Percentiles rank a stretch among this genome's conserved stretches.
Evolutionary conservation across 2,113 vertebrate genomes (phyloP).

Genomic region (Cyrtonyx montezumae): DNA sequence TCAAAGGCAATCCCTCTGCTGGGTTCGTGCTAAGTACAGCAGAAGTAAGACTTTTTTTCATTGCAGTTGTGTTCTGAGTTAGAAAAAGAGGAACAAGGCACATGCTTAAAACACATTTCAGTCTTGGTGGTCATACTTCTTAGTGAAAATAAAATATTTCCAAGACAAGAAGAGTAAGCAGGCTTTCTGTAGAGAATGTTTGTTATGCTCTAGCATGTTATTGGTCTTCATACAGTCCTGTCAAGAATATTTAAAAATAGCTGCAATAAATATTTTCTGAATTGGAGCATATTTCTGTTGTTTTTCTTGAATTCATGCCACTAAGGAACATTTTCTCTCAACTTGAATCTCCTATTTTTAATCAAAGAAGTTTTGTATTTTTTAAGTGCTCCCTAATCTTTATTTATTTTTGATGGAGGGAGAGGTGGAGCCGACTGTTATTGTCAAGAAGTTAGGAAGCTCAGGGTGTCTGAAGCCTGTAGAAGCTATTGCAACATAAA

Average conservation of each 20-base stretch:
- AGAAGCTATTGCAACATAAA: background rate
- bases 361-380: background rate
- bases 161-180: background rate
- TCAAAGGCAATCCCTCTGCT: background rate
- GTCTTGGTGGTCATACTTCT: background rate
- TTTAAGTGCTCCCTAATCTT: background rate
- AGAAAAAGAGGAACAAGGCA: background rate
- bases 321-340: background rate
- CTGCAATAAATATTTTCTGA: background rate
- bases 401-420: background rate
- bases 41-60: background rate
- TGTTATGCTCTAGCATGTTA: background rate
- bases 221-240: background rate
- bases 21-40: background rate
- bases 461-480: background rate
- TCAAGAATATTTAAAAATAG: background rate
- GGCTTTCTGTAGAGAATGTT: background rate
- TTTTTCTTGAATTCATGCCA: background rate
- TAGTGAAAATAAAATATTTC: background rate
- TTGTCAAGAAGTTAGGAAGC: background rate
- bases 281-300: background rate
- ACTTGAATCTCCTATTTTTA: background rate
- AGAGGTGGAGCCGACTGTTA: background rate
- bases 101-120: background rate
- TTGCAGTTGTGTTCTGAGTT: background rate